phyloP scores from a whole-genome alignment of 2,797 vertebrate species.

The Siniperca scherzeri region DNA sequence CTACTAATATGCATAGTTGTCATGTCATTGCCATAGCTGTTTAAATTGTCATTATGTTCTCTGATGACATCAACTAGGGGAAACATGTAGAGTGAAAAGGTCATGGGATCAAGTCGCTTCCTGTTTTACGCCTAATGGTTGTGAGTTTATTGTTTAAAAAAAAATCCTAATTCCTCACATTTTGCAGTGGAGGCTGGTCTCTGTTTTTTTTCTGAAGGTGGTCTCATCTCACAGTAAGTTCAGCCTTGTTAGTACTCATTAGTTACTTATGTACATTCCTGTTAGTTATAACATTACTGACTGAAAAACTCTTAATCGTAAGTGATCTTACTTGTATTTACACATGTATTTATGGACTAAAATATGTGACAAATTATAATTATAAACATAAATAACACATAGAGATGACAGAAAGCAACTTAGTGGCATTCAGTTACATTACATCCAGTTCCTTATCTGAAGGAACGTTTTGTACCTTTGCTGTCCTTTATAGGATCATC shows the following conservation, averaged over 20 bases:
- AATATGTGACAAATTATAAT: no score
- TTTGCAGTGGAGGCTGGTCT: background rate
- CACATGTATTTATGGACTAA: no score
- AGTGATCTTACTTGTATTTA: no score
- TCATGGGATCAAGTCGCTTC: background rate
- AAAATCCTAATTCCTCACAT: background rate
- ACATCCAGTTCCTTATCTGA: slow-evolving; percentile 9
- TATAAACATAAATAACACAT: background rate
- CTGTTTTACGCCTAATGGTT: background rate
- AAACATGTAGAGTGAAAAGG: background rate
- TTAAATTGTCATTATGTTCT: background rate
- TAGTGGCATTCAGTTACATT: background rate
- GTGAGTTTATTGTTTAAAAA: background rate
- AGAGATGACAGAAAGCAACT: background rate
- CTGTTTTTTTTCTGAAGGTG: background rate
- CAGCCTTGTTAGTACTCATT: background rate
- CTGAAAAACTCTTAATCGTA: no score
- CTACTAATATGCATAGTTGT: background rate
- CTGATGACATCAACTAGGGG: background rate
- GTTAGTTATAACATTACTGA: no score
- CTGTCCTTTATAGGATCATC: slow-evolving; percentile 22
- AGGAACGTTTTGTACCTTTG: slow-evolving; percentile 2
- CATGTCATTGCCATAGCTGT: background rate
- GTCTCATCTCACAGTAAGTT: background rate
- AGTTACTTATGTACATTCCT: background rate